phyloP scores from a whole-genome alignment of 2,888 invertebrate species.

The Amorpha juglandis region DNA sequence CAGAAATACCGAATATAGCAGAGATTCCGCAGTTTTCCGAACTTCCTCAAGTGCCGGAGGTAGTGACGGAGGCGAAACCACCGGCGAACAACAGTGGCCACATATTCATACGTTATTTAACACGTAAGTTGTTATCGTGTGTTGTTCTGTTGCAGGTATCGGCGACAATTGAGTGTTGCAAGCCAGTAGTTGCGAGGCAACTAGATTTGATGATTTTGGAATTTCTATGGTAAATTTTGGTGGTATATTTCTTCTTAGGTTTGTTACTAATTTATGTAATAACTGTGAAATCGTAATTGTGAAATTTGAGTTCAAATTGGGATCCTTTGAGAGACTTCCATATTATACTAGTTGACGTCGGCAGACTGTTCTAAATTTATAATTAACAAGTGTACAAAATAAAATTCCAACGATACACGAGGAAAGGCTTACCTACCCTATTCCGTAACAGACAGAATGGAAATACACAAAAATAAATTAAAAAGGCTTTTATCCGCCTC shows the following conservation, averaged over 20 bases:
- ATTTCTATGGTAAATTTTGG: neutral
- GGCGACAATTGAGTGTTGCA: neutral
- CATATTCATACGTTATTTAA: constrained; percentile 75
- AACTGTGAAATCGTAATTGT: neutral
- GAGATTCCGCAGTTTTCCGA: constrained; percentile 29
- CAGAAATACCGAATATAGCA: constrained; percentile 27
- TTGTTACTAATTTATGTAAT: neutral
- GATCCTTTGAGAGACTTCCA: neutral
- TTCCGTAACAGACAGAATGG: neutral
- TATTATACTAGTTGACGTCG: neutral
- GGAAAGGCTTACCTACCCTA: neutral
- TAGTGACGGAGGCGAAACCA: constrained; percentile 54
- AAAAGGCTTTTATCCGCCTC: constrained; percentile 24
- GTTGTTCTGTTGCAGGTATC: constrained; percentile 63
- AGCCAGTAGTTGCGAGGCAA: neutral
- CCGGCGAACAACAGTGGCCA: constrained; percentile 62
- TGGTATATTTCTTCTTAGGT: neutral
- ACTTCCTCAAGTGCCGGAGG: constrained; percentile 29
- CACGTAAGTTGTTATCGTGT: constrained; percentile 70
- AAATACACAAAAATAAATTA: constrained; percentile 20
- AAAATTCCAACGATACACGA: neutral
- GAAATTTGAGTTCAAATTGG: neutral
- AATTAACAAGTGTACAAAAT: neutral
- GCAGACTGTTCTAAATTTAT: neutral
- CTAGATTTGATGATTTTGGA: neutral